These are phyloP conservation scores for Amphibalanus amphitrite DNA, from an alignment of 1,140 invertebrate species.

Conservation along the genomic window DNA sequence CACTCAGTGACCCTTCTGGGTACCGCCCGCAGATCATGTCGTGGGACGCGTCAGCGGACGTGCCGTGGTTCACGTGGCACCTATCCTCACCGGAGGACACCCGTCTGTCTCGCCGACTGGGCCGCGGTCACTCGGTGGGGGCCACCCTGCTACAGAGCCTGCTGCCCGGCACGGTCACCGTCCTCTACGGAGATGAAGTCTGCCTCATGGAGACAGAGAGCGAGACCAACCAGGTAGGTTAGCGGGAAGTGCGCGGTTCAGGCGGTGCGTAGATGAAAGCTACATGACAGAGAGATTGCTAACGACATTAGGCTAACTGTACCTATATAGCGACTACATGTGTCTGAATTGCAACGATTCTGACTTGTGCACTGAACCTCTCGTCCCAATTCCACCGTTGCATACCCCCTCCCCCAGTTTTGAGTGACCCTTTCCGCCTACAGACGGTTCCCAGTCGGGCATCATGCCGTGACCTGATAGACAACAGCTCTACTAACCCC, in stretches of 20 bases:
- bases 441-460: not conserved
- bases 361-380: too few species aligned
- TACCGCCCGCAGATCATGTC: not conserved
- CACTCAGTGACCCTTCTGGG: too few species aligned
- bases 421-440: too few species aligned
- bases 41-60: not conserved
- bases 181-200: conserved; percentile 69
- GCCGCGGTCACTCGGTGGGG: conserved; percentile 9
- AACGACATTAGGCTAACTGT: too few species aligned
- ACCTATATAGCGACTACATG: too few species aligned
- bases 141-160: conserved; percentile 46
- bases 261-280: too few species aligned
- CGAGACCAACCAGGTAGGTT: not conserved
- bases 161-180: conserved; percentile 56
- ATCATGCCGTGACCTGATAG: not conserved
- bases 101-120: not conserved
- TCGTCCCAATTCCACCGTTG: too few species aligned
- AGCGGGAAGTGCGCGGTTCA: too few species aligned
- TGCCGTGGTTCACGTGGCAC: not conserved
- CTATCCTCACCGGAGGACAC: not conserved
- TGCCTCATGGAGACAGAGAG: conserved; percentile 20
- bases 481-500: too few species aligned
- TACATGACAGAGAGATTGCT: too few species aligned
- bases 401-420: too few species aligned
- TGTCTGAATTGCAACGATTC: too few species aligned